A percentile compares a stretch with the other conserved stretches of the same genome.
phyloP scores from a whole-genome alignment of 2,113 vertebrate species.

The Heterochromis multidens region DNA sequence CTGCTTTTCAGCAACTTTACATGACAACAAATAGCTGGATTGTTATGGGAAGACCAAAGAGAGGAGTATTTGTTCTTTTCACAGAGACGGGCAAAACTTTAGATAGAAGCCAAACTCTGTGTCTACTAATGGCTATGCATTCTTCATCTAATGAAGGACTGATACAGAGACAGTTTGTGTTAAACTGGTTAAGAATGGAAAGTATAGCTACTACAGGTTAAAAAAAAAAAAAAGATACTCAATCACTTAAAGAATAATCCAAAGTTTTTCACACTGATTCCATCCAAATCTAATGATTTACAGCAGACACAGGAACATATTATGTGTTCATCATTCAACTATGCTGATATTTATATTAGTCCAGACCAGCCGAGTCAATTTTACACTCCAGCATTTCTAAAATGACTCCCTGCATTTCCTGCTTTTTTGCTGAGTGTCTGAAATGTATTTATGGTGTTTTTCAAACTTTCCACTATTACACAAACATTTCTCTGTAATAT shows the following conservation, averaged over 20 bases:
- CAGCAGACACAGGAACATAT: background rate
- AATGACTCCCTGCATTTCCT: background rate
- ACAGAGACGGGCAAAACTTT: background rate
- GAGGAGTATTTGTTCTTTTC: conserved; percentile 23
- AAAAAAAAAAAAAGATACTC: background rate
- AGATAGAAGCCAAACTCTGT: background rate
- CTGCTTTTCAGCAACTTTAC: conserved; percentile 65
- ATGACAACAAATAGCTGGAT: conserved; percentile 64
- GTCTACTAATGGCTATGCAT: background rate
- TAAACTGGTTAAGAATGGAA: background rate
- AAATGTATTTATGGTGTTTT: background rate
- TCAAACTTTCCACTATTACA: background rate
- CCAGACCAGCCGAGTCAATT: background rate
- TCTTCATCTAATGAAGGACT: conserved; percentile 15
- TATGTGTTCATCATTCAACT: background rate
- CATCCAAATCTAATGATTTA: background rate
- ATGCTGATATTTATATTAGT: background rate
- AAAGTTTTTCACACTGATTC: background rate
- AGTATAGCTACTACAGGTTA: background rate
- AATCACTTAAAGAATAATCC: background rate
- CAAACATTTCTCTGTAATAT: background rate
- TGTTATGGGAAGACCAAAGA: conserved; percentile 37
- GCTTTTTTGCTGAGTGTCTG: background rate
- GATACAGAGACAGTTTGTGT: background rate
- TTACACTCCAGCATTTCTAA: background rate